These are phyloP conservation scores for Aspidapion aeneum DNA, from an alignment of 2,888 invertebrate species.

Conservation along the genomic window DNA sequence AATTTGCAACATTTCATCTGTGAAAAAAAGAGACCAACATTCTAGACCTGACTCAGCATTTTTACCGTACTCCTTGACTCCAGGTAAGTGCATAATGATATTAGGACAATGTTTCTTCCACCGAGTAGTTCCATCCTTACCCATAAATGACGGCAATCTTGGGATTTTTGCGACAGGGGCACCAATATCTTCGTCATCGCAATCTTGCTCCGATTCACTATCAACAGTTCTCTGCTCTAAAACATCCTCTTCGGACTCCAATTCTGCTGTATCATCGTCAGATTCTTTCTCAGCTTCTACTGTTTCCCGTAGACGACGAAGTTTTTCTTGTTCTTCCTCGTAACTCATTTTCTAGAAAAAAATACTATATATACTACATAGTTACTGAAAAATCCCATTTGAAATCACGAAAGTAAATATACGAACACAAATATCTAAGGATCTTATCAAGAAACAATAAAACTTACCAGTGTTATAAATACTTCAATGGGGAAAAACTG, in stretches of 20 bases:
- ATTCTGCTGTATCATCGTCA: background rate
- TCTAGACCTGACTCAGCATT: conserved; percentile 5
- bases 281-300: background rate
- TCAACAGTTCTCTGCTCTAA: background rate
- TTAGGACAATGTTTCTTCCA: background rate
- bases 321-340: conserved; percentile 5
- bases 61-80: conserved; percentile 6
- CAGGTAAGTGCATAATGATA: conserved; percentile 8
- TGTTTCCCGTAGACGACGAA: conserved; percentile 1
- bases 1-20: conserved; percentile 10
- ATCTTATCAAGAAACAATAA: conserved; percentile 2
- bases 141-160: background rate
- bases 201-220: background rate
- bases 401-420: background rate
- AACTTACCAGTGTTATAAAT: conserved; percentile 1
- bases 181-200: background rate
- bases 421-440: background rate
- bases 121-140: background rate
- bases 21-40: conserved; percentile 16
- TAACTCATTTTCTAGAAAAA: conserved; percentile 1
- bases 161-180: background rate
- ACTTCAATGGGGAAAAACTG: background rate
- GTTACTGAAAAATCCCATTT: background rate
- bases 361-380: background rate
- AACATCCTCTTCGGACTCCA: background rate